A percentile compares a stretch with the other conserved stretches of the same genome.
Conservation (phyloP, 2,888 invertebrate genomes). For the Axea sp. region DNA sequence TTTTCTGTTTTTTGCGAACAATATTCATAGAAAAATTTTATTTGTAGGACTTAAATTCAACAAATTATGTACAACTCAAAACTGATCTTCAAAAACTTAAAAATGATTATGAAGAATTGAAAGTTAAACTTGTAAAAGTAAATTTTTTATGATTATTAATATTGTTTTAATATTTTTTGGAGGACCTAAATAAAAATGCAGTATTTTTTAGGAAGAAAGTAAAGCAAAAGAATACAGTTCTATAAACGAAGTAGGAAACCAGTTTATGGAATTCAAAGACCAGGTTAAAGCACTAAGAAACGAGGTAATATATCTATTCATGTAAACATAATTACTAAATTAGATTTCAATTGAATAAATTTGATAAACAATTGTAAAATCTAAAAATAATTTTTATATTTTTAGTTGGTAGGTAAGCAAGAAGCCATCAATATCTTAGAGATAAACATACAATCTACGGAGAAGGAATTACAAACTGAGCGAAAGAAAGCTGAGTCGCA, state of each 20-base stretch:
- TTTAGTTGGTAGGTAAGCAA: conserved; percentile 68
- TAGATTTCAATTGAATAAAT: too few species aligned
- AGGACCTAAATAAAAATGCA: too few species aligned
- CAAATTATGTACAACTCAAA: conserved; percentile 67
- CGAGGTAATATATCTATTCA: conserved; percentile 64
- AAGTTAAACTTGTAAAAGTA: conserved; percentile 63
- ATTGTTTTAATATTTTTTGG: background rate
- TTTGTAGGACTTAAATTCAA: conserved; percentile 9
- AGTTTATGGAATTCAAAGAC: conserved; percentile 63
- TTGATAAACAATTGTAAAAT: too few species aligned
- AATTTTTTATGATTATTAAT: conserved; percentile 5
- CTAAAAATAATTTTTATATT: too few species aligned
- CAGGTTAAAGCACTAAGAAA: conserved; percentile 68
- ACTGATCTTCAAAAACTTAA: conserved; percentile 65
- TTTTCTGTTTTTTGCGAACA: too few species aligned
- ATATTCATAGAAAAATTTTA: too few species aligned
- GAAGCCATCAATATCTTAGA: conserved; percentile 68
- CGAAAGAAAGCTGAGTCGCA: conserved; percentile 66
- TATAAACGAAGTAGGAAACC: conserved; percentile 63
- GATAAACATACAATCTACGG: conserved; percentile 65
- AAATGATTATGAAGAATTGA: conserved; percentile 68
- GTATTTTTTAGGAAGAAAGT: conserved; percentile 62
- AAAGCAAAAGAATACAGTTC: conserved; percentile 61
- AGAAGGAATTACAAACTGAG: conserved; percentile 66
- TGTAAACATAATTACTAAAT: too few species aligned